Conservation (phyloP, 2,797 vertebrate species). For the Coilia nasus region DNA sequence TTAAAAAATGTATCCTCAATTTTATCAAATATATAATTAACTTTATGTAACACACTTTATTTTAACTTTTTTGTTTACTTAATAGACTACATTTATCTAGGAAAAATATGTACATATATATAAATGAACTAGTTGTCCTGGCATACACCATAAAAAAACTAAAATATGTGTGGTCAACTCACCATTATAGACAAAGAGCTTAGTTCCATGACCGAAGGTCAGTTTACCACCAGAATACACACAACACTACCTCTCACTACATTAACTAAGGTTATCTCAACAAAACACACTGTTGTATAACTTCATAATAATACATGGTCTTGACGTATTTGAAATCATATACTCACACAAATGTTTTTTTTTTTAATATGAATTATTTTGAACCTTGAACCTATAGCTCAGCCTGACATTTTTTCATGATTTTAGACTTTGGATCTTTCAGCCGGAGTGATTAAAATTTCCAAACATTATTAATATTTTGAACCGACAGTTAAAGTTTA, state of each 20-base stretch:
- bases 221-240: conserved; percentile 54
- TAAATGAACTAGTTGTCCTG: not conserved
- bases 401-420: too few relatives aligned
- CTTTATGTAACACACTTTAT: not conserved
- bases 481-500: not conserved
- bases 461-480: not conserved
- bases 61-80: not conserved
- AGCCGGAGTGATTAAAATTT: too few relatives aligned
- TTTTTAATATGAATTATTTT: not conserved
- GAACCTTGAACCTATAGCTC: too few relatives aligned
- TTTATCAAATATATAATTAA: not conserved
- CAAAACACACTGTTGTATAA: not conserved
- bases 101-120: not conserved
- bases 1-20: not conserved
- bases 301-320: too few relatives aligned
- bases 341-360: not conserved
- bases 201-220: conserved; percentile 55
- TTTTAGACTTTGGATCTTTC: not conserved
- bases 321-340: too few relatives aligned
- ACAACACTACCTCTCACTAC: conserved; percentile 51
- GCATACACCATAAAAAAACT: too few relatives aligned
- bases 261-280: conserved; percentile 25
- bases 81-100: not conserved
- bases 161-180: conserved; percentile 35
- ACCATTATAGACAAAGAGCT: conserved; percentile 54